Conservation (phyloP, 1,140 invertebrate genomes). For the Drosophila bifasciata region DNA sequence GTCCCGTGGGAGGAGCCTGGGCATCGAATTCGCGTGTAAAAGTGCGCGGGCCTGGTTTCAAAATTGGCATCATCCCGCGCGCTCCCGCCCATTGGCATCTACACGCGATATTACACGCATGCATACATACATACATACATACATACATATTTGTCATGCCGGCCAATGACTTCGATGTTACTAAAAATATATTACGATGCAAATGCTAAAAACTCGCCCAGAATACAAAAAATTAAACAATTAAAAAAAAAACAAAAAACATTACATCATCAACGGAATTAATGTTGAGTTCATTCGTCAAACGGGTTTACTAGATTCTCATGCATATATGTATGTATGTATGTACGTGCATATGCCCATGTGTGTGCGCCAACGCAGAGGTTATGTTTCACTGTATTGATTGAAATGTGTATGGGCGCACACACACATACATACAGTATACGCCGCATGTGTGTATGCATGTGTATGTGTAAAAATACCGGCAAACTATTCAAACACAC, state of each 20-base stretch:
- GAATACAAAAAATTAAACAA: not conserved
- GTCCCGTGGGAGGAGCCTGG: too few species aligned
- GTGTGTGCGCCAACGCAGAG: conserved; percentile 30
- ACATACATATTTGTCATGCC: conserved; percentile 5
- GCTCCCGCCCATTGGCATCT: too few species aligned
- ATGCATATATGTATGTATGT: conserved; percentile 19
- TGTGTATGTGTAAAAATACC: conserved; percentile 18
- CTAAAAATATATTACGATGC: conserved; percentile 19
- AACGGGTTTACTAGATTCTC: conserved; percentile 68
- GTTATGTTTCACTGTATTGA: conserved; percentile 41
- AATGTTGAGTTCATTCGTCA: conserved; percentile 60
- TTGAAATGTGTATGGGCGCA: conserved; percentile 27
- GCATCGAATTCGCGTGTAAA: too few species aligned
- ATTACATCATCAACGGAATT: conserved; percentile 72
- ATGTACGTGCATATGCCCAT: not conserved
- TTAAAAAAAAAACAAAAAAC: conserved; percentile 12
- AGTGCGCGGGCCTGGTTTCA: too few species aligned
- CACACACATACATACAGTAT: conserved; percentile 15
- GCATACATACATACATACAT: too few species aligned
- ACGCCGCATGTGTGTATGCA: conserved; percentile 11
- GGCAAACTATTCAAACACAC: conserved; percentile 22
- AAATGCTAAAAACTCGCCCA: not conserved
- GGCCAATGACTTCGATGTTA: conserved; percentile 29
- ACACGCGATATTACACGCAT: too few species aligned
- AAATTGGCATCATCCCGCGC: too few species aligned